A percentile compares a stretch with the other conserved stretches of the same genome.
Conservation (phyloP, 2,797 vertebrate species). For the Buceros bicornis region DNA sequence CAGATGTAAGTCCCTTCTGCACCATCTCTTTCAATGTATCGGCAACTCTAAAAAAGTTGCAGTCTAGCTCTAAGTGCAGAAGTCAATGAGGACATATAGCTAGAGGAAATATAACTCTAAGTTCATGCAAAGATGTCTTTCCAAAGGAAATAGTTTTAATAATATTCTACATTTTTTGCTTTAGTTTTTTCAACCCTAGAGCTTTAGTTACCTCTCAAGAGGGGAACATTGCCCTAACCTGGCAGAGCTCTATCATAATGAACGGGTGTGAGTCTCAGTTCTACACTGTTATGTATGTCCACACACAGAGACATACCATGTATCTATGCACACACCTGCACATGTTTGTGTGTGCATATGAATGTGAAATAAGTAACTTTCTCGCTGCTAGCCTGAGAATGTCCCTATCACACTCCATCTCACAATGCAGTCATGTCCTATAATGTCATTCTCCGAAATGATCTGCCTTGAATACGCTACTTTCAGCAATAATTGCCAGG, state of each 20-base stretch:
- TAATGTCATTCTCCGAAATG: slow-evolving; percentile 19
- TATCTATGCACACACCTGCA: not conserved
- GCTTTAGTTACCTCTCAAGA: not conserved
- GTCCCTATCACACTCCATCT: not conserved
- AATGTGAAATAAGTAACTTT: not conserved
- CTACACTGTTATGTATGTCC: not conserved
- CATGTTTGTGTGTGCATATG: not conserved
- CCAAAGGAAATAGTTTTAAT: not conserved
- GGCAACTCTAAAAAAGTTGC: not conserved
- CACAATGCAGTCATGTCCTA: not conserved
- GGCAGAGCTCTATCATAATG: not conserved
- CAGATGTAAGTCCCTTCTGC: slow-evolving; percentile 34
- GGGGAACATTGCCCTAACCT: not conserved
- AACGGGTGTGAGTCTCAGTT: not conserved
- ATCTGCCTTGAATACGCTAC: slow-evolving; percentile 9
- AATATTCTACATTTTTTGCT: not conserved
- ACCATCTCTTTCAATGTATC: not conserved
- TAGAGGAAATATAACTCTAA: not conserved
- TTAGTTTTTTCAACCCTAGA: not conserved
- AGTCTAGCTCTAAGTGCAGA: not conserved
- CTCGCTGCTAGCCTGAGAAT: not conserved
- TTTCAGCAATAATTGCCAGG: slow-evolving; percentile 37
- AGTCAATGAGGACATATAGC: not conserved
- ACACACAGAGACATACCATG: not conserved
- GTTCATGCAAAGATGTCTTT: not conserved